Base-by-base conservation (phyloP, 1,140 invertebrate genomes). In the Calephelis virginiensis region DNA sequence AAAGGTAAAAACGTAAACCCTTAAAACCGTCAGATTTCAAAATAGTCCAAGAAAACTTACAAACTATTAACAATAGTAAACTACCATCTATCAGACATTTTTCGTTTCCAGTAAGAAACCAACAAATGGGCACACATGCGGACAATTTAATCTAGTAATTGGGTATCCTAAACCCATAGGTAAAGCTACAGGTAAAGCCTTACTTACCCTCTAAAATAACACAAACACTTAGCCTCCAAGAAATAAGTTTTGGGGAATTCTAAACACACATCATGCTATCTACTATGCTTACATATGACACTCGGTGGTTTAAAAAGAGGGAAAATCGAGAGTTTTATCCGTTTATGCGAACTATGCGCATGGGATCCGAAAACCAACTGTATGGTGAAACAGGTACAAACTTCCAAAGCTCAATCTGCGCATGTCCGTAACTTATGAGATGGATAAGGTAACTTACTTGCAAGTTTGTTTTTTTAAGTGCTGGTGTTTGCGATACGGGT, bases 221-320 rank as follows among this genome's bases (percentile, higher is more conserved):
- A 59, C 53, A 59, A 59, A 59, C 53, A 59, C 53, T 59, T 59
- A 59, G 56, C 37, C 37, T 59, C 56, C 56, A 59, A 59, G 37
- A 59, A 59, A 59, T 59, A 59, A 38, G 37, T 59, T 59, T 59
- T 28, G 28, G 56, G 56, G 37, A n/a, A 38, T 12, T 59, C 56
- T 59, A 59, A 59, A 59, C 56, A 59, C 56, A 59, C 56, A 59
- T 38, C 56, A 59, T 59, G 53, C 53, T 37, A 37, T 59, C 53
- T 59, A 59, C 53, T 59, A 59, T 59, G 53, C 53, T 59, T 59
- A 59, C 53, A 59, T 59, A 59, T 59, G 28, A 59, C 53, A 59
- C 53, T 59, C 53, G 53, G 53, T 59, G 53, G 12, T 59, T 59
- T 9, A 37, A 59, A 38, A 59, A 59, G 53, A 59, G 37, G 53